These are phyloP conservation scores for Parapristionchus giblindavisi DNA, from an alignment of 2,888 invertebrate genomes.

Conservation along the genomic window DNA sequence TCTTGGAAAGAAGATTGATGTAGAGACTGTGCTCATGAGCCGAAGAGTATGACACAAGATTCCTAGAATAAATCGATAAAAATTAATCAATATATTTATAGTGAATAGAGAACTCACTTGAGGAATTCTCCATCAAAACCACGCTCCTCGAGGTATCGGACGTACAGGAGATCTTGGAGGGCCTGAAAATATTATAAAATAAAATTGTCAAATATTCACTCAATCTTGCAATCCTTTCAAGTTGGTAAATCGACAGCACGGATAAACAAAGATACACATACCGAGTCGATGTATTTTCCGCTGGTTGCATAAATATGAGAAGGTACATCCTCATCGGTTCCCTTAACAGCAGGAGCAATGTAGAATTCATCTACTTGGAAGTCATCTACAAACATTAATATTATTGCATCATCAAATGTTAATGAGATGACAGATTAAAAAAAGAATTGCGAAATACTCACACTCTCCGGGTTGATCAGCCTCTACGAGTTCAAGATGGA, in stretches of 20 bases:
- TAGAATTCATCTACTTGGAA: slow-evolving; percentile 93
- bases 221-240: too few relatives aligned
- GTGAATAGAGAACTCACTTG: slow-evolving; percentile 23
- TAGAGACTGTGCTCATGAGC: slow-evolving; percentile 91
- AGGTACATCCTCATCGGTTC: slow-evolving; percentile 83
- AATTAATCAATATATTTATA: too few relatives aligned
- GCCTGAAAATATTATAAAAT: slow-evolving; percentile 44
- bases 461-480: slow-evolving; percentile 68
- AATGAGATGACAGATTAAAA: too few relatives aligned
- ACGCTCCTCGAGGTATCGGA: slow-evolving; percentile 94
- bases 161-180: slow-evolving; percentile 74
- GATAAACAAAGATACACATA: slow-evolving; percentile 73
- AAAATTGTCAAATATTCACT: background rate
- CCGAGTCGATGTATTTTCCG: slow-evolving; percentile 93
- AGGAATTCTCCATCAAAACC: slow-evolving; percentile 89
- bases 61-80: slow-evolving; percentile 76
- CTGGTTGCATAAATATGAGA: slow-evolving; percentile 86
- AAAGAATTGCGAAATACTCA: slow-evolving; percentile 52
- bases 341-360: slow-evolving; percentile 73
- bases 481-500: slow-evolving; percentile 61
- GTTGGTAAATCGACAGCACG: background rate
- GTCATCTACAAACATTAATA: slow-evolving; percentile 87
- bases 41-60: slow-evolving; percentile 87
- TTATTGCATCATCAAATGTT: too few relatives aligned
- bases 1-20: slow-evolving; percentile 84